These are phyloP conservation scores for Sinocyclocheilus maitianheensis DNA, from an alignment of 2,113 vertebrate species.

Conservation along the genomic window DNA sequence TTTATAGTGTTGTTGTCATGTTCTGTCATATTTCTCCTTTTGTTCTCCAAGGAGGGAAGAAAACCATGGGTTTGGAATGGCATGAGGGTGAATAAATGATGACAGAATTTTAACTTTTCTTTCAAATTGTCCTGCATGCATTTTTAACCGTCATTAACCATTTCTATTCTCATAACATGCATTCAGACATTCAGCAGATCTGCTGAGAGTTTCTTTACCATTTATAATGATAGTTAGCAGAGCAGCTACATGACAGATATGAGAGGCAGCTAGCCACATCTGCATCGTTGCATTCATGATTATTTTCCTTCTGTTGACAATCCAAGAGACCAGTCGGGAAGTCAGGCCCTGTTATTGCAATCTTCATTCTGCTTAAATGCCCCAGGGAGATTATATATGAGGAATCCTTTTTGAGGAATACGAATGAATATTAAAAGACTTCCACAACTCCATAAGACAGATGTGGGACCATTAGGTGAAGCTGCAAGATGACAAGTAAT, in stretches of 20 bases:
- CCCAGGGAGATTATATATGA: not conserved
- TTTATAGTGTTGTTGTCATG: not conserved
- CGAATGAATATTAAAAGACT: constrained; percentile 33
- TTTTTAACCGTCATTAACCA: not conserved
- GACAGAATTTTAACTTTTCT: not conserved
- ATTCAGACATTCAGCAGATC: not conserved
- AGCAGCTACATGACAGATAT: not conserved
- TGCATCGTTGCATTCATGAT: constrained; percentile 2
- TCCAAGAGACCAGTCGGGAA: not conserved
- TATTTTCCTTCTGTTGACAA: constrained; percentile 10
- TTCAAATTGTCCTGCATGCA: not conserved
- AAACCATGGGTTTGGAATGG: not conserved
- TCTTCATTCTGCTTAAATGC: not conserved
- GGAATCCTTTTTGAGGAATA: constrained; percentile 9
- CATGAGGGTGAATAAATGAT: not conserved
- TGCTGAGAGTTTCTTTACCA: not conserved
- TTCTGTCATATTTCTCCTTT: not conserved
- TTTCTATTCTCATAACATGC: not conserved
- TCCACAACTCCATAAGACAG: not conserved
- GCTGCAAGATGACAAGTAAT: constrained; percentile 29
- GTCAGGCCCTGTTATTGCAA: constrained; percentile 1
- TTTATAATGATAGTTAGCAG: constrained; percentile 14
- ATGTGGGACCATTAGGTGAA: constrained; percentile 30
- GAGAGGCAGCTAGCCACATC: constrained; percentile 16
- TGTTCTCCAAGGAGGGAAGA: not conserved